These are phyloP conservation scores for Fulica atra DNA, from an alignment of 2,113 vertebrate genomes.

Conservation along the genomic window DNA sequence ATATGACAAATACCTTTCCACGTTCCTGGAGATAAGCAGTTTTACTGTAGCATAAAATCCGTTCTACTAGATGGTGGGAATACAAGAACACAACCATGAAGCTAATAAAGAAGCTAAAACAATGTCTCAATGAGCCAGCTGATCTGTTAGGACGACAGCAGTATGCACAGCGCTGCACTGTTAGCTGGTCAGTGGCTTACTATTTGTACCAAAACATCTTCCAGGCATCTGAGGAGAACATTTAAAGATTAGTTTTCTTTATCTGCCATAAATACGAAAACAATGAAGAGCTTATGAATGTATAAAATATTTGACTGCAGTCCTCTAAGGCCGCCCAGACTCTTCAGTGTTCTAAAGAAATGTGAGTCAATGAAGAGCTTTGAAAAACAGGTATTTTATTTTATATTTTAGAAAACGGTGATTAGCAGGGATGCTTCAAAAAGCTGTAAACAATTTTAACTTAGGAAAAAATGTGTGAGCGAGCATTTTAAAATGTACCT, in stretches of 20 bases:
- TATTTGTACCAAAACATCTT: background rate
- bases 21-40: background rate
- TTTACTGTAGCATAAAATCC: background rate
- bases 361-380: background rate
- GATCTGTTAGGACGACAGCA: background rate
- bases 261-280: constrained; percentile 20
- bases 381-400: constrained; percentile 23
- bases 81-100: background rate
- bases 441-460: background rate
- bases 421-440: background rate
- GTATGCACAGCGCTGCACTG: background rate
- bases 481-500: background rate
- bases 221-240: background rate
- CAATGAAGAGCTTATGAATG: background rate
- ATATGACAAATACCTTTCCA: background rate
- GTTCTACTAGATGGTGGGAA: background rate
- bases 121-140: background rate
- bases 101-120: background rate
- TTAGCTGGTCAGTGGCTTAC: background rate
- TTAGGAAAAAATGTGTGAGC: background rate
- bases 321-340: background rate
- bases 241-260: constrained; percentile 17
- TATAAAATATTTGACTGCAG: constrained; percentile 8
- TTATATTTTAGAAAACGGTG: background rate
- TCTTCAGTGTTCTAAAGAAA: constrained; percentile 12